These are phyloP conservation scores for Scolanthus callimorphus DNA, from an alignment of 92 coral and sea anemone genomes.

Conservation along the genomic window DNA sequence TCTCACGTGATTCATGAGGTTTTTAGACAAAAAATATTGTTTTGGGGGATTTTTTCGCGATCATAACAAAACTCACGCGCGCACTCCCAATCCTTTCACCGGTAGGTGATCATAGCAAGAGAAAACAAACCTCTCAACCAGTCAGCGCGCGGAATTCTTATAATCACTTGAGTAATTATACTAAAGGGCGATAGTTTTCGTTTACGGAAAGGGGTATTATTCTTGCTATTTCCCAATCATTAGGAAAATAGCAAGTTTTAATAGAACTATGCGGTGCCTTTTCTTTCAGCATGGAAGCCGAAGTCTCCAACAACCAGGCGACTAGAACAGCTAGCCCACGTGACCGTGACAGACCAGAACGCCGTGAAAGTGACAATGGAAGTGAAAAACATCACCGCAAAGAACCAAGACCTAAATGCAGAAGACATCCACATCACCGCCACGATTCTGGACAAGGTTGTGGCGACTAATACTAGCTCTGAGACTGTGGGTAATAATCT, in stretches of 20 bases:
- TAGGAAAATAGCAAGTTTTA: no score
- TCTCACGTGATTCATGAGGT: not conserved
- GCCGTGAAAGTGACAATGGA: constrained; percentile 69
- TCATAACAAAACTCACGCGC: no score
- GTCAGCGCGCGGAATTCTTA: no score
- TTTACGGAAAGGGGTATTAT: not conserved
- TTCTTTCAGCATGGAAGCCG: constrained; percentile 10
- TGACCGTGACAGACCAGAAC: constrained; percentile 72
- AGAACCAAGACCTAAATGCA: constrained; percentile 35
- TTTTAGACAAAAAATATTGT: no score
- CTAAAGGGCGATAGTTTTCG: no score
- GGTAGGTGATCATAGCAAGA: no score
- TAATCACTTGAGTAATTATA: no score
- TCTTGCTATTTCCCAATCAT: not conserved
- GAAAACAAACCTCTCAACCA: no score
- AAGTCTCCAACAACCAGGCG: constrained; percentile 43
- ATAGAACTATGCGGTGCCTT: no score
- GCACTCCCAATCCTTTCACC: no score
- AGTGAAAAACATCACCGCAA: constrained; percentile 75
- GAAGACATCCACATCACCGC: constrained; percentile 84
- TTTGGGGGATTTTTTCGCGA: no score
- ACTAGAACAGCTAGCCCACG: constrained; percentile 53
- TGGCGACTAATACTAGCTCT: constrained; percentile 71
- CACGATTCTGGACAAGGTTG: constrained; percentile 74
- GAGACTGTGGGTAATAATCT: constrained; percentile 79